Evolutionary conservation across 2,113 vertebrate genomes (phyloP), one percentile per base, ranked within the genome.

Genomic region (Phalacrocorax brasilianus): DNA sequence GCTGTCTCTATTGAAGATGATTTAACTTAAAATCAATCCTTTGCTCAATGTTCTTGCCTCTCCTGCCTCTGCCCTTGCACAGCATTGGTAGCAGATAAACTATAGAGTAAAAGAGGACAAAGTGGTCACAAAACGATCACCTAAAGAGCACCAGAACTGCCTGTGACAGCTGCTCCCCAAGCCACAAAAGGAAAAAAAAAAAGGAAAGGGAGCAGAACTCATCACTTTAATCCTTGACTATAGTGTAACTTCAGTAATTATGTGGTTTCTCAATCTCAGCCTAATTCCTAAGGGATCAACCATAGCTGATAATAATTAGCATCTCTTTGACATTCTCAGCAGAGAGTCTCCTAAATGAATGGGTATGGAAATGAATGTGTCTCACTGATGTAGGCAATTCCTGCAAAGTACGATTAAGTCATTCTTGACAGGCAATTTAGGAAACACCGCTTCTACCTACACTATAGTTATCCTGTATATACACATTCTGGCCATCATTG

Each of bases 301-400:
- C 33, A 9, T 21, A 75, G 79, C 33, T 93, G 85, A 68, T 33
- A 61, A 50, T 67, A 95, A 97, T 95, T 90, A 93, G 82, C 90
- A 81, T 90, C 85, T 63, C 76, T 95, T 68, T 88, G 85, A 84
- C 82, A 95, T 70, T 27, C 92, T 79, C 91, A 85, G 83, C 49
- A 78, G 71, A 88, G 42, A 76, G 68, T 32, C 62, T 73, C 23
- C 77, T 58, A 85, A 93, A 79, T 79, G 91, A 95, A 79, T n/a
- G 49, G 40, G 19, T 24, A 87, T 89, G 84, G 86, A 91, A 97
- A 95, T 95, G 53, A 88, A 38, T 15, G 11, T 40, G 56, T 89
- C 83, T 85, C 88, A 58, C 23, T 75, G 52, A 87, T 47, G 40
- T 26, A 85, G 79, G 95, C 85, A 82, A 1, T 38, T 75, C 82